Conservation (phyloP, 2,797 vertebrate species). For the Todus mexicanus region DNA sequence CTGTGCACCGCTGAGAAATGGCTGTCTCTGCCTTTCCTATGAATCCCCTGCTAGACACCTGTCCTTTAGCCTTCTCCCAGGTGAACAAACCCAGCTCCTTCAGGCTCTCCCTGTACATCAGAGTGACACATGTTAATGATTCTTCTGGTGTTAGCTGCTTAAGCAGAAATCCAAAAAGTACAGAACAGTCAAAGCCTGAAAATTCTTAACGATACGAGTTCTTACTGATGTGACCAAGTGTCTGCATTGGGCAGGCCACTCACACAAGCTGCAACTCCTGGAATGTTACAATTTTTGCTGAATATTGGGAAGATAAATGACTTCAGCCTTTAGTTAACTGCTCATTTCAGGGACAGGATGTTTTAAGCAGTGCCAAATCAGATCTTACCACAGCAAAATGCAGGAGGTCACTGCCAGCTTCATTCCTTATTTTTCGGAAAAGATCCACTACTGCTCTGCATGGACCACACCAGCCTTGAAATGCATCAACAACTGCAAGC, state of each 20-base stretch:
- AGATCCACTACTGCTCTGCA: constrained; percentile 88
- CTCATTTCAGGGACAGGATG: not conserved
- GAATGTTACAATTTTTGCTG: not conserved
- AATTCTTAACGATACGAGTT: not conserved
- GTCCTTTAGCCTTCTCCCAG: not conserved
- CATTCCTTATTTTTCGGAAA: constrained; percentile 90
- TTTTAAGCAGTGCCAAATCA: not conserved
- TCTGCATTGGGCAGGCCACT: not conserved
- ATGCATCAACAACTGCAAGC: constrained; percentile 86
- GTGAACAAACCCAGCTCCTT: not conserved
- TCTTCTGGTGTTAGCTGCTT: not conserved
- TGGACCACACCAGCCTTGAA: constrained; percentile 94
- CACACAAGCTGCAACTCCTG: not conserved
- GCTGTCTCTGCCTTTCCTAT: not conserved
- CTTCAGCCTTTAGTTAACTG: not conserved
- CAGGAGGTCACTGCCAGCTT: constrained; percentile 83
- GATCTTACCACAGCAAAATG: constrained; percentile 90
- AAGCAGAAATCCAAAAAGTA: not conserved
- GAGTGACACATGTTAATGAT: not conserved
- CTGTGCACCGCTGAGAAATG: not conserved
- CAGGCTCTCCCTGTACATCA: not conserved
- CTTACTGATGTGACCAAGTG: not conserved
- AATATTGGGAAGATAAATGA: not conserved
- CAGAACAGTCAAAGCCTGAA: not conserved
- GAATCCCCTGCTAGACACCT: not conserved